phyloP scores from a whole-genome alignment of 2,888 invertebrate species.

The Metacarcinus magister region DNA sequence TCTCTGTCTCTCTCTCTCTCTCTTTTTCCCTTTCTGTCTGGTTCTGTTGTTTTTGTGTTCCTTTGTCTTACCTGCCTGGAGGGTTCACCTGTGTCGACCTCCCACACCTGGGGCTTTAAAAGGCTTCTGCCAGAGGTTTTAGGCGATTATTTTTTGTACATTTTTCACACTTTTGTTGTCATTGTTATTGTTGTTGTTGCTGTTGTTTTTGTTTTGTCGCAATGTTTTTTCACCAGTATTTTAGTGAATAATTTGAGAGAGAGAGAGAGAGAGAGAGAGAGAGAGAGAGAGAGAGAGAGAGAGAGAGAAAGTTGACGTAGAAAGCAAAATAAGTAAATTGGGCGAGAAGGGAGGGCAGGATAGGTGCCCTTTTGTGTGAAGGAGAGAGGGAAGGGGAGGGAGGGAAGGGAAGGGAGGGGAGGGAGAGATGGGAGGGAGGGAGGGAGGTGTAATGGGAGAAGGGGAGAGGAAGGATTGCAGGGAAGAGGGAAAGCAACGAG shows the following conservation, averaged over 20 bases:
- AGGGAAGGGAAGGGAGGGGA: not conserved
- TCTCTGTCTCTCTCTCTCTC: conserved; percentile 26
- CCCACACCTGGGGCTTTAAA: not conserved
- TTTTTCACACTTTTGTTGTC: not conserved
- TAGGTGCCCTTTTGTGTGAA: not conserved
- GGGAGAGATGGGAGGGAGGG: not conserved
- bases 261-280: not conserved
- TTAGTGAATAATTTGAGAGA: not conserved
- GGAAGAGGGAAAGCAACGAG: conserved; percentile 9
- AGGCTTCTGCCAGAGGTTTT: not conserved
- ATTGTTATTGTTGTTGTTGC: not conserved
- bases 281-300: not conserved
- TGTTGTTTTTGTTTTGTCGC: not conserved
- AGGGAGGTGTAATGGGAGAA: not conserved
- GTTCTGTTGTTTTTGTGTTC: too few species aligned
- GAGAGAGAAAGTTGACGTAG: not conserved
- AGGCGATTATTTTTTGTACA: not conserved
- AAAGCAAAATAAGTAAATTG: not conserved
- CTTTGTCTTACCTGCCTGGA: too few species aligned
- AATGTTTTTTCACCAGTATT: not conserved
- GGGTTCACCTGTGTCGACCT: not conserved
- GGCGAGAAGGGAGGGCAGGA: not conserved
- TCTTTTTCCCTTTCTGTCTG: conserved; percentile 11
- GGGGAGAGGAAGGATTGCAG: not conserved
- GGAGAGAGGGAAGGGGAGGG: not conserved